Base-by-base conservation (phyloP, 1,140 invertebrate species). In the Heliconius himera region DNA sequence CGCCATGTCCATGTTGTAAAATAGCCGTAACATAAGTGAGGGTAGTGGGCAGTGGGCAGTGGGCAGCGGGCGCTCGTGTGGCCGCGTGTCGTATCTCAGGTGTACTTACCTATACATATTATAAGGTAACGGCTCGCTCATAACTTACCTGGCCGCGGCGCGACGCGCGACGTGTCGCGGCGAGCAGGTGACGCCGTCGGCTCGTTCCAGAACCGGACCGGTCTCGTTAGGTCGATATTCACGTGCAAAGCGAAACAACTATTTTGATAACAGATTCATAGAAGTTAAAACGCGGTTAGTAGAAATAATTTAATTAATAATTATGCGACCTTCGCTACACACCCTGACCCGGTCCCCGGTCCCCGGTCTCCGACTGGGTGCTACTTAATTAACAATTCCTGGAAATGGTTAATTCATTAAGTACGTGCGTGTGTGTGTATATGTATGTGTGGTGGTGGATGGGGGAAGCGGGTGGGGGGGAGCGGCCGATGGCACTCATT, bases 401-500 rank as follows among this genome's bases (percentile, higher is more conserved):
- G 11, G 60, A 66, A 66, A 29, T 29, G 26, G 60, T 66, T 66
- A 66, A 66, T 66, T 66, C 60, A 66, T 66, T 66, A 66, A 66
- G 22, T 66, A 56, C n/a, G 54, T 56, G n/a, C n/a, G 26, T 26
- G 60, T 66, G 26, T 29, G 26, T 9, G n/a, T 56, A 3, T 13
- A 22, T 66, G 11, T 29, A 66, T 46, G 41, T 46, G 22, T 29
- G 8, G 56, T 29, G 13, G 60, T 66, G 60, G 22, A 22, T 16
- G 60, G 0, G 60, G 60, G 8, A 13, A 11, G 60, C 8, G 56
- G n/a, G 3, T 13, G 60, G 0, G 22, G 22, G 60, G 22, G n/a
- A 9, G 33, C 33, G 22, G 9, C 22, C 26, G 22, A 29, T 29
- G 60, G 26, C 60, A 66, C 60, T 79, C 54, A 56, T 72, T 79